Evolutionary conservation across 2,113 vertebrate genomes (phyloP), one percentile per base, ranked within the genome.

Genomic region (Chaetodon trifascialis): DNA sequence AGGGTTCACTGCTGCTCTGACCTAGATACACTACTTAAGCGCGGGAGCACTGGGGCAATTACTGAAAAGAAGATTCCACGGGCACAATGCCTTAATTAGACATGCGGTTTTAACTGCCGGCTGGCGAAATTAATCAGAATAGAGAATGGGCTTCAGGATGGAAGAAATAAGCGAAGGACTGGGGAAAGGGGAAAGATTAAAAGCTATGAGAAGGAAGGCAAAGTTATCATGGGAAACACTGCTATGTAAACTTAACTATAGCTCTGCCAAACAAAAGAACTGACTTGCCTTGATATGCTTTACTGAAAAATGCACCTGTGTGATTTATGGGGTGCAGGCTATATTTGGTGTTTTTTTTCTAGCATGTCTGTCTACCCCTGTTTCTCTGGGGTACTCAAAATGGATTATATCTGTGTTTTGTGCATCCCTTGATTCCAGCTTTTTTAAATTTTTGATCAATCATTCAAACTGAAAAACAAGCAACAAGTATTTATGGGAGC

Each of bases 51-150:
- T 34, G 58, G 82, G 80, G 80, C 80, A 84, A 76, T 87, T 85
- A 83, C 72, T 84, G 71, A 77, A 89, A 79, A 83, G 76, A 90
- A 52, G 46, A 88, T 80, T 86, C 76, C 71, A 73, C 38, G 11
- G 64, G 78, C 80, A 91, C 80, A 90, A 87, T 73, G 56, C 59
- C 44, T 80, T 83, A 79, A 92, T 93, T 82, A 86, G 80, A 84
- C 65, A 80, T 80, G 76, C 47, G 11, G 52, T 78, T 85, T 88
- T 38, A 79, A 87, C 59, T 69, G 4, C 69, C 1, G 46, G 8
- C 75, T 86, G 66, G 44, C 23, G 64, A 84, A 84, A 86, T 78
- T n/a, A 82, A 79, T 83, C 73, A 67, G 79, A 85, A 82, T 40
- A 62, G 36, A 81, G 71, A 85, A 85, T 49, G 44, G 44, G 63